phyloP scores from a whole-genome alignment of 1,140 invertebrate species.

The Cyclina sinensis region DNA sequence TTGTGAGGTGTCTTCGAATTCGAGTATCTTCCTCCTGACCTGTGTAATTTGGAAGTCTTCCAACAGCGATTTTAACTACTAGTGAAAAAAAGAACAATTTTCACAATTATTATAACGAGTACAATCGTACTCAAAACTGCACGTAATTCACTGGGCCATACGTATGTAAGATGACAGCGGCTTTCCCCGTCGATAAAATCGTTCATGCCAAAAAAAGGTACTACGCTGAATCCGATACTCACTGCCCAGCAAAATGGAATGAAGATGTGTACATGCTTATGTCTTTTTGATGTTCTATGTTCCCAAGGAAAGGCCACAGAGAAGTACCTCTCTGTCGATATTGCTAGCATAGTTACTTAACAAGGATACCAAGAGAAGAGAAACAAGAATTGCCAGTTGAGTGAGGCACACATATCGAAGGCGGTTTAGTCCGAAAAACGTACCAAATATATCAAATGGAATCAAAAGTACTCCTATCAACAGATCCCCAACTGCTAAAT shows the following conservation, averaged over 20 bases:
- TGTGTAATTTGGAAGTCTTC: background rate
- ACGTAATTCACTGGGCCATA: conserved; percentile 32
- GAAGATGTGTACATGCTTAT: conserved; percentile 2
- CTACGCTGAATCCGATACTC: conserved; percentile 44
- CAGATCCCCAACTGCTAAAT: conserved; percentile 70
- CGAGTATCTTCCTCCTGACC: background rate
- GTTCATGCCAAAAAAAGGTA: conserved; percentile 67
- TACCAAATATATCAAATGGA: conserved; percentile 65
- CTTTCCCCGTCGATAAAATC: conserved; percentile 27
- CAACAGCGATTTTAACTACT: background rate
- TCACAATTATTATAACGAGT: background rate
- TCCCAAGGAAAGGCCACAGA: conserved; percentile 66
- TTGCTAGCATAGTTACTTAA: conserved; percentile 64
- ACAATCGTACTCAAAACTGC: conserved; percentile 31
- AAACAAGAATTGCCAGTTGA: background rate
- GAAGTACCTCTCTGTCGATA: conserved; percentile 71
- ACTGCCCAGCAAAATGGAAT: conserved; percentile 57
- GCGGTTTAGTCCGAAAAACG: conserved; percentile 51
- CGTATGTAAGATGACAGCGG: conserved; percentile 43
- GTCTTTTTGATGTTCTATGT: conserved; percentile 46
- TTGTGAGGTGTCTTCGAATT: background rate
- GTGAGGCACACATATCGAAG: conserved; percentile 7
- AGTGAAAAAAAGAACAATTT: background rate
- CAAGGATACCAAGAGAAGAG: conserved; percentile 57
- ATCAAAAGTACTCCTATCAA: conserved; percentile 61